A percentile compares a stretch with the other conserved stretches of the same genome.
phyloP scores from a whole-genome alignment of 2,888 invertebrate species.

The Mythimna ferrago region DNA sequence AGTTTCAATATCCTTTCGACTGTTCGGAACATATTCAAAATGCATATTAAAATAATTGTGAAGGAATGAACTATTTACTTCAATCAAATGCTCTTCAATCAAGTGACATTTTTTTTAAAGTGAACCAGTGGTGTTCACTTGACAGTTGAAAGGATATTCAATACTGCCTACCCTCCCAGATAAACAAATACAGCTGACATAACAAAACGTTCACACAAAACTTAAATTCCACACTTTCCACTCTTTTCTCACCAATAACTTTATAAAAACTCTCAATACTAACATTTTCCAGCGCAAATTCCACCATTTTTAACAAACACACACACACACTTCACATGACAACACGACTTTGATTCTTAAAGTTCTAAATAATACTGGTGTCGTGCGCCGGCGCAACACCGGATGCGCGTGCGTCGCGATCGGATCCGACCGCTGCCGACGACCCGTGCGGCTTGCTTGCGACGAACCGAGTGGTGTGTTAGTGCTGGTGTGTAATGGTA shows the following conservation, averaged over 20 bases:
- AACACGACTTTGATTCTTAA: conserved; percentile 62
- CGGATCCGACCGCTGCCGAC: conserved; percentile 74
- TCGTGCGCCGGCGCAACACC: conserved; percentile 61
- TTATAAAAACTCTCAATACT: conserved; percentile 62
- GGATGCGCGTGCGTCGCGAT: conserved; percentile 65
- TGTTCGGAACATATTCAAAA: too few species aligned
- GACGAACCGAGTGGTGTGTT: conserved; percentile 62
- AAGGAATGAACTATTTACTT: too few species aligned
- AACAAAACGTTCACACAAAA: conserved; percentile 19
- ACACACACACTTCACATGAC: conserved; percentile 58
- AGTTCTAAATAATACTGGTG: conserved; percentile 66
- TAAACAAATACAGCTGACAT: conserved; percentile 40
- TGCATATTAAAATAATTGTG: too few species aligned
- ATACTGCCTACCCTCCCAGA: conserved; percentile 20
- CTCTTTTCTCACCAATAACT: not conserved
- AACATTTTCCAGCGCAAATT: conserved; percentile 84
- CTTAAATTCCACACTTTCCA: conserved; percentile 7
- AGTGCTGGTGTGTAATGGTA: not conserved
- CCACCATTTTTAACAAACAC: conserved; percentile 77
- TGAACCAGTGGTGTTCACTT: too few species aligned
- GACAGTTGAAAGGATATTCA: not conserved
- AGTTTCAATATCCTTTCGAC: too few species aligned
- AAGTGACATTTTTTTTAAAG: too few species aligned
- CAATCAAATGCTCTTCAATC: too few species aligned
- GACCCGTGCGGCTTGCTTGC: conserved; percentile 69